Conservation (phyloP, 2,888 invertebrate genomes). For the Nomada flava region DNA sequence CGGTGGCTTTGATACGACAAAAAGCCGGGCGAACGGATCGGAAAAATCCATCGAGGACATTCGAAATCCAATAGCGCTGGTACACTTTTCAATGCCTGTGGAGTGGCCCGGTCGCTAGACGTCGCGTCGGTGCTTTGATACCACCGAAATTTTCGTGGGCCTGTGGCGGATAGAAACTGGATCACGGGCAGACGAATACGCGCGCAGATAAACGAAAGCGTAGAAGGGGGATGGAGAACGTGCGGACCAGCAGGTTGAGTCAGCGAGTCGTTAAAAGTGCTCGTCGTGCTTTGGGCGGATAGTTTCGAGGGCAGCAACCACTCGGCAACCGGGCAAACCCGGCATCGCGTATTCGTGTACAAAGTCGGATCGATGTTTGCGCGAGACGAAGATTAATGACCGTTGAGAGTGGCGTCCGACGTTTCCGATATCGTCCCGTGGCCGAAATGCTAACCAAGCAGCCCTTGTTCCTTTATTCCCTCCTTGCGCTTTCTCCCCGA, state of each 20-base stretch:
- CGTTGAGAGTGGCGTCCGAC: constrained; percentile 67
- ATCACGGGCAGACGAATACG: neutral
- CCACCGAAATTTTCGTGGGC: constrained; percentile 1
- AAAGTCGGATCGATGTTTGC: constrained; percentile 73
- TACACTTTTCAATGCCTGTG: constrained; percentile 9
- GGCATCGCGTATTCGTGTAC: constrained; percentile 63
- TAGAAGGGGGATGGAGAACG: too few relatives aligned
- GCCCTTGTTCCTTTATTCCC: neutral
- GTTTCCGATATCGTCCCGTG: constrained; percentile 66
- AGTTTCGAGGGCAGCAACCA: constrained; percentile 47
- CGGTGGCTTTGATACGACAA: neutral
- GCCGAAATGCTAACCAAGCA: constrained; percentile 28
- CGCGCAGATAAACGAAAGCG: neutral
- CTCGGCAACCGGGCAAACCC: constrained; percentile 32
- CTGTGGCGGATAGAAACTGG: too few relatives aligned
- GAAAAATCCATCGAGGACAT: constrained; percentile 10
- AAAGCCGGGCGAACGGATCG: constrained; percentile 2
- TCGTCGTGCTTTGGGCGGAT: constrained; percentile 33
- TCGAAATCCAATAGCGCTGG: constrained; percentile 26
- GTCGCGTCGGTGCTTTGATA: neutral
- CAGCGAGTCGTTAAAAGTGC: constrained; percentile 48
- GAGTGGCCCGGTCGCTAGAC: neutral
- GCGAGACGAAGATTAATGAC: constrained; percentile 75
- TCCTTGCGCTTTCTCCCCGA: neutral
- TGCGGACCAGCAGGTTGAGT: neutral